These are phyloP conservation scores for Hypsopygia costalis DNA, from an alignment of 2,888 invertebrate genomes.

Conservation along the genomic window DNA sequence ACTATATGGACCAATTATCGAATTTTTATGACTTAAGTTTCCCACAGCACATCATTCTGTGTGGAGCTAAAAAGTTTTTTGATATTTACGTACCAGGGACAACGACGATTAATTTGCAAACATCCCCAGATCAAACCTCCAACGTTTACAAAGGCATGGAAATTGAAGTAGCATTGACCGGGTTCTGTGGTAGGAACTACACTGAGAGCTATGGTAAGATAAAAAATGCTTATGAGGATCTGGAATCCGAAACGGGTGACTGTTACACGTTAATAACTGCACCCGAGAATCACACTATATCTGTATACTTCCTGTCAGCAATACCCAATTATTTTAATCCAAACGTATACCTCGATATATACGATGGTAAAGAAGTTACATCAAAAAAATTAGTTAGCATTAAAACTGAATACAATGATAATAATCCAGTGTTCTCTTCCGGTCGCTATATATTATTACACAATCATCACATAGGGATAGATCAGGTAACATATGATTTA, in stretches of 20 bases:
- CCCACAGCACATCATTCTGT: constrained; percentile 36
- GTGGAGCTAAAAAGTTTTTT: constrained; percentile 39
- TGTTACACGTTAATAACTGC: constrained; percentile 86
- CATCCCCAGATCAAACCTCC: constrained; percentile 39
- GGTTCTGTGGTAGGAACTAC: constrained; percentile 82
- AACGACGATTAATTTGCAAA: constrained; percentile 42
- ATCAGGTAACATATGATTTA: constrained; percentile 39
- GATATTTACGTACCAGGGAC: constrained; percentile 51
- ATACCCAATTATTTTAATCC: constrained; percentile 38
- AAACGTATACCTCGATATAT: constrained; percentile 55
- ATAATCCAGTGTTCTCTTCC: constrained; percentile 82
- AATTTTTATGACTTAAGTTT: constrained; percentile 1
- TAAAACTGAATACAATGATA: constrained; percentile 23
- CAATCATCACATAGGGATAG: constrained; percentile 39
- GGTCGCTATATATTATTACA: constrained; percentile 83
- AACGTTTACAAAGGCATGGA: constrained; percentile 82
- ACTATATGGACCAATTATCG: constrained; percentile 28
- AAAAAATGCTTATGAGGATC: constrained; percentile 35
- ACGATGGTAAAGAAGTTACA: constrained; percentile 49
- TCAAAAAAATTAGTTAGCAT: constrained; percentile 34
- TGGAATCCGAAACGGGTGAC: constrained; percentile 20
- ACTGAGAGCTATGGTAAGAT: constrained; percentile 86
- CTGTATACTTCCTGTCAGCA: constrained; percentile 78
- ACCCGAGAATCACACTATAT: constrained; percentile 84
- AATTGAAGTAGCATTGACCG: constrained; percentile 78